These are phyloP conservation scores for Tetrao urogallus DNA, from an alignment of 2,113 vertebrate genomes.

Conservation along the genomic window DNA sequence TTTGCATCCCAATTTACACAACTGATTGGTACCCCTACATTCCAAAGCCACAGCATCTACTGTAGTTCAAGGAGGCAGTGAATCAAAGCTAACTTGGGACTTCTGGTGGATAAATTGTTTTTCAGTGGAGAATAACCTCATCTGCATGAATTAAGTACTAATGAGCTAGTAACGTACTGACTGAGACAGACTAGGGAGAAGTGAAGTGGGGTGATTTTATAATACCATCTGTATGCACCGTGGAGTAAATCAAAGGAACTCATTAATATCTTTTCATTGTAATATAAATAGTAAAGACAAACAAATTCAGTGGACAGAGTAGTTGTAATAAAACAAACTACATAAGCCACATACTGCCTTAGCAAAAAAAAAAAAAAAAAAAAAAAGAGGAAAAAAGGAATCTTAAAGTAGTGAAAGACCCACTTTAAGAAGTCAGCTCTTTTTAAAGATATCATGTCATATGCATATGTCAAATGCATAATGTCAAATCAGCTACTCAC, in stretches of 20 bases:
- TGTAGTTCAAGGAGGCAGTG: background rate
- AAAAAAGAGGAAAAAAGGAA: background rate
- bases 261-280: conserved; percentile 67
- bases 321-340: background rate
- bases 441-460: background rate
- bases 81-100: conserved; percentile 21
- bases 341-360: background rate
- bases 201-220: conserved; percentile 2
- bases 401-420: conserved; percentile 10
- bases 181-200: conserved; percentile 12
- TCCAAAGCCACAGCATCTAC: background rate
- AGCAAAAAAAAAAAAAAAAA: background rate
- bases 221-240: background rate
- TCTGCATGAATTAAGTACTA: conserved; percentile 63
- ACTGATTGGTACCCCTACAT: background rate
- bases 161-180: conserved; percentile 18
- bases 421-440: conserved; percentile 16
- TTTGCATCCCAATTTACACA: background rate
- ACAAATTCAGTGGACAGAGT: background rate
- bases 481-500: background rate
- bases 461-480: background rate
- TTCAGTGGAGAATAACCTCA: conserved; percentile 25
- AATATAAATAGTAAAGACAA: conserved; percentile 17
- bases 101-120: conserved; percentile 40
- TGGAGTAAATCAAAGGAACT: conserved; percentile 60